These are phyloP conservation scores for Diploscapter pachys DNA, from an alignment of 1,140 invertebrate genomes.

Conservation along the genomic window DNA sequence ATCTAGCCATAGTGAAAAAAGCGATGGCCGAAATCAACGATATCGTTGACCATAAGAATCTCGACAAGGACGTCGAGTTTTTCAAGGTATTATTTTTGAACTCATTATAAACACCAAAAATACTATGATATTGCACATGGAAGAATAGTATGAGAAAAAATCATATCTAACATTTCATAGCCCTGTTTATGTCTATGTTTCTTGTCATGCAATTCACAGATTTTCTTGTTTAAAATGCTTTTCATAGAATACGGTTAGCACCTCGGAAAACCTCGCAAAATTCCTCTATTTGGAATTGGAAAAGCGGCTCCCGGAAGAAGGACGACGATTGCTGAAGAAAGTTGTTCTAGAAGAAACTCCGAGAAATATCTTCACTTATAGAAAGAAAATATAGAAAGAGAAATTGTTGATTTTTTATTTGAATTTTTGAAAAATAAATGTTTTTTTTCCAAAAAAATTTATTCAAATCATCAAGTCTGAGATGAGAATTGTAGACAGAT, in stretches of 20 bases:
- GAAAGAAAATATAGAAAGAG: neutral
- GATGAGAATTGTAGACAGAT: no score
- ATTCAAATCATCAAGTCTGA: no score
- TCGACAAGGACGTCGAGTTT: slow-evolving; percentile 29
- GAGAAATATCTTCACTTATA: slow-evolving; percentile 33
- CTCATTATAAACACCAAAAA: neutral
- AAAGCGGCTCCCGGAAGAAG: slow-evolving; percentile 2
- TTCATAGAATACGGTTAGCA: slow-evolving; percentile 17
- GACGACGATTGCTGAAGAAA: slow-evolving; percentile 21
- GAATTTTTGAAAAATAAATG: no score
- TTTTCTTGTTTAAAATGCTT: neutral
- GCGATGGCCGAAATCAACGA: slow-evolving; percentile 26
- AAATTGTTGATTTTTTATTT: no score
- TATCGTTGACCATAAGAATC: slow-evolving; percentile 30
- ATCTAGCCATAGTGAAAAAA: slow-evolving; percentile 29
- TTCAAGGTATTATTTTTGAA: slow-evolving; percentile 15
- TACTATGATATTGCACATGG: neutral
- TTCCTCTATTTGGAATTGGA: slow-evolving; percentile 26
- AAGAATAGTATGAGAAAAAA: neutral
- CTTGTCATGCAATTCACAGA: neutral
- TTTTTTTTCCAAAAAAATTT: no score
- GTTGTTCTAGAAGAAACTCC: slow-evolving; percentile 23
- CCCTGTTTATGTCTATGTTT: neutral
- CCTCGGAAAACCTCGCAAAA: slow-evolving; percentile 29
- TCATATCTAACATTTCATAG: neutral